phyloP scores from a whole-genome alignment of 2,888 invertebrate species.

The Conistra vaccinii region DNA sequence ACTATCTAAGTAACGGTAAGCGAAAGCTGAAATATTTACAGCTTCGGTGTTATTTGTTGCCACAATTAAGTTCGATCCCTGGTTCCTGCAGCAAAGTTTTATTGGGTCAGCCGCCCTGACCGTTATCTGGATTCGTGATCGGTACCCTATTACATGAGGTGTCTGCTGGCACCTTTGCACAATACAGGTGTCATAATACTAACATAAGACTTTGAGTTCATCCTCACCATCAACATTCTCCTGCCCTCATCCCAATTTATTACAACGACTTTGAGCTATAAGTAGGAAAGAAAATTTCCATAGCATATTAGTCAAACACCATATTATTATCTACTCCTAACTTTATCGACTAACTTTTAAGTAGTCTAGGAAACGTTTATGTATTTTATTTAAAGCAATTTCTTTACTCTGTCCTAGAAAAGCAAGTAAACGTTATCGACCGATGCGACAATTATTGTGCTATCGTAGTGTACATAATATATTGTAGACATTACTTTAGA shows the following conservation, averaged over 20 bases:
- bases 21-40: not conserved
- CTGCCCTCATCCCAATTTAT: too few species aligned
- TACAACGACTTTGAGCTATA: too few species aligned
- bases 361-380: conserved; percentile 3
- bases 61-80: not conserved
- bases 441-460: not conserved
- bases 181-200: too few species aligned
- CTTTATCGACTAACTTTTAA: conserved; percentile 4
- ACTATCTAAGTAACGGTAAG: conserved; percentile 14
- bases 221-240: too few species aligned
- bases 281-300: not conserved
- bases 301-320: not conserved
- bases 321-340: not conserved
- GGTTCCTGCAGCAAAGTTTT: too few species aligned
- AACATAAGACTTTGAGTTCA: too few species aligned
- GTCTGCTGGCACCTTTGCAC: not conserved
- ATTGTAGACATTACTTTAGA: not conserved
- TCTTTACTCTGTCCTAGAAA: conserved; percentile 8
- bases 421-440: conserved; percentile 24
- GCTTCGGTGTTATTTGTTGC: not conserved
- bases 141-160: not conserved
- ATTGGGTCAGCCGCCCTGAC: not conserved
- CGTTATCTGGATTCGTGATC: not conserved
- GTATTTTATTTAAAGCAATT: conserved; percentile 9
- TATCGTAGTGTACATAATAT: not conserved